Conservation (phyloP, 1,140 invertebrate species). For the Trinorchestia longiramus region DNA sequence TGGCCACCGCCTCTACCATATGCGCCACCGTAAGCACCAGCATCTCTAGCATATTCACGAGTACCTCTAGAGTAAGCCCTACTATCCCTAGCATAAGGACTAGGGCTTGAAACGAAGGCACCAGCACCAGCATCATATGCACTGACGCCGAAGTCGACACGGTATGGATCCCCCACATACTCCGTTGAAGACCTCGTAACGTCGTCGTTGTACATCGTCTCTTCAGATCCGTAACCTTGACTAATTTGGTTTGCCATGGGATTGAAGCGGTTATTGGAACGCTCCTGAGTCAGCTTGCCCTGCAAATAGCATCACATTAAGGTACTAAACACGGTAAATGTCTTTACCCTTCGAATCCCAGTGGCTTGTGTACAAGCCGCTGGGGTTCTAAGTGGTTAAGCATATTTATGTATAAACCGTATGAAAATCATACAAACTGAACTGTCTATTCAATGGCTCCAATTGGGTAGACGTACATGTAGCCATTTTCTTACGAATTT, state of each 20-base stretch:
- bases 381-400: too few species aligned
- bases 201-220: not conserved
- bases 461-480: too few species aligned
- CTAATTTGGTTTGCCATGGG: not conserved
- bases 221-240: not conserved
- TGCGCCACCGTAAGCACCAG: not conserved
- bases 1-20: not conserved
- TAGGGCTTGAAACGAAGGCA: not conserved
- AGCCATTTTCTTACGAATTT: too few species aligned
- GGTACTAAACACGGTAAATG: not conserved
- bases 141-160: not conserved
- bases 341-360: not conserved
- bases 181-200: not conserved
- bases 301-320: not conserved
- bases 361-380: too few species aligned
- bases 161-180: not conserved
- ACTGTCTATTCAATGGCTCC: too few species aligned
- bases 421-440: too few species aligned
- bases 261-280: constrained; percentile 12
- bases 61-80: not conserved
- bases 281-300: constrained; percentile 16
- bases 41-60: not conserved
- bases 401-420: too few species aligned
- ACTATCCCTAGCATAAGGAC: not conserved
- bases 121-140: not conserved